Percentiles rank a stretch among this genome's conserved stretches.
Evolutionary conservation across 1,140 invertebrate genomes (phyloP).

Genomic region (Megalonaias nervosa): DNA sequence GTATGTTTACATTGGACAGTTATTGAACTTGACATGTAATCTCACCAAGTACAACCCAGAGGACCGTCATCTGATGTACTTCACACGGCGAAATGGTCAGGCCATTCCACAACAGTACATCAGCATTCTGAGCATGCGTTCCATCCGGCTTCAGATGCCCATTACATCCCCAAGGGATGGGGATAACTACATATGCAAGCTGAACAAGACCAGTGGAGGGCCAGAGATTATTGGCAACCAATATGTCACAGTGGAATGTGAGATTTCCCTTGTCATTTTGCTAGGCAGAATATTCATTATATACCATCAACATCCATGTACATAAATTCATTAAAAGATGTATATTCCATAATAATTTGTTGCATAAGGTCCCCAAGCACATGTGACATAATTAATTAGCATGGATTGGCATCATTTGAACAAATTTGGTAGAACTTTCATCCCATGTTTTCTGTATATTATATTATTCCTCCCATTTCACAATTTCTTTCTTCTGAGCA

Average conservation of each 20-base stretch:
- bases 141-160: conserved; percentile 17
- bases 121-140: conserved; percentile 6
- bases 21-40: conserved; percentile 26
- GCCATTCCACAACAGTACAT: conserved; percentile 6
- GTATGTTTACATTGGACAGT: conserved; percentile 26
- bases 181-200: conserved; percentile 24
- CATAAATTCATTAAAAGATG: no score
- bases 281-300: no score
- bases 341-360: no score
- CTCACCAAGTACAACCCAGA: conserved; percentile 23
- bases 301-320: no score
- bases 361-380: no score
- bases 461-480: no score
- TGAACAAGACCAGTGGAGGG: conserved; percentile 6
- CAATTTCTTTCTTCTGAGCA: no score
- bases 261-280: neutral
- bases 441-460: no score
- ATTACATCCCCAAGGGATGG: conserved; percentile 10
- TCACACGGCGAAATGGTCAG: conserved; percentile 15
- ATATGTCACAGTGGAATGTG: conserved; percentile 27
- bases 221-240: conserved; percentile 32
- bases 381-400: no score
- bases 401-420: no score
- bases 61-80: conserved; percentile 11
- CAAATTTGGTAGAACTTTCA: no score